phyloP scores from a whole-genome alignment of 2,888 invertebrate genomes.

The Pandemis corylana region DNA sequence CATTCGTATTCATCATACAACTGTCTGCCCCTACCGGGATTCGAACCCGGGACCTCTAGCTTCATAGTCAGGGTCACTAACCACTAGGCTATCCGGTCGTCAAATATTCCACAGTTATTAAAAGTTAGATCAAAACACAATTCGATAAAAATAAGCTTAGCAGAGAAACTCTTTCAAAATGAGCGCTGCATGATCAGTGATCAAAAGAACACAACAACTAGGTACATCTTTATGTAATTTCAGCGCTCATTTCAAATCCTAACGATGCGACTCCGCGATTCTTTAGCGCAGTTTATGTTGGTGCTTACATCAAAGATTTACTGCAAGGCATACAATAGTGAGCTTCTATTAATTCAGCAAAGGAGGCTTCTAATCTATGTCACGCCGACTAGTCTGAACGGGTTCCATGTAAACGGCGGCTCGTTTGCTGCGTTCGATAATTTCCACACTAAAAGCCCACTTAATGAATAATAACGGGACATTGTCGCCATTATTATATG shows the following conservation, averaged over 20 bases:
- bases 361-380: slow-evolving; percentile 60
- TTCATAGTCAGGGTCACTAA: too few relatives aligned
- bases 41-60: too few relatives aligned
- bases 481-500: slow-evolving; percentile 39
- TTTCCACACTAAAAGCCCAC: slow-evolving; percentile 63
- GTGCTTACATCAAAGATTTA: slow-evolving; percentile 5
- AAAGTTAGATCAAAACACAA: too few relatives aligned
- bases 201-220: not conserved
- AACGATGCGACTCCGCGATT: not conserved
- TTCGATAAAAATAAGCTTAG: too few relatives aligned
- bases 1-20: too few relatives aligned
- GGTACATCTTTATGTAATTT: too few relatives aligned
- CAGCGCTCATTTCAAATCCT: not conserved
- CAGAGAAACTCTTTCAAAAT: too few relatives aligned
- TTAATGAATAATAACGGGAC: slow-evolving; percentile 60
- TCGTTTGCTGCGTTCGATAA: slow-evolving; percentile 60
- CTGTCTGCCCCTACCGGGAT: too few relatives aligned
- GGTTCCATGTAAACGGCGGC: slow-evolving; percentile 54
- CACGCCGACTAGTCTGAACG: slow-evolving; percentile 60
- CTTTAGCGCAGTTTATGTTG: not conserved
- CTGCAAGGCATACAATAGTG: slow-evolving; percentile 34
- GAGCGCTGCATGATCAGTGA: not conserved
- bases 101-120: too few relatives aligned
- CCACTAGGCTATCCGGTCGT: too few relatives aligned
- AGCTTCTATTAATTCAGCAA: slow-evolving; percentile 56